Conservation (phyloP, 2,797 vertebrate genomes). For the Chloroceryle amazona region DNA sequence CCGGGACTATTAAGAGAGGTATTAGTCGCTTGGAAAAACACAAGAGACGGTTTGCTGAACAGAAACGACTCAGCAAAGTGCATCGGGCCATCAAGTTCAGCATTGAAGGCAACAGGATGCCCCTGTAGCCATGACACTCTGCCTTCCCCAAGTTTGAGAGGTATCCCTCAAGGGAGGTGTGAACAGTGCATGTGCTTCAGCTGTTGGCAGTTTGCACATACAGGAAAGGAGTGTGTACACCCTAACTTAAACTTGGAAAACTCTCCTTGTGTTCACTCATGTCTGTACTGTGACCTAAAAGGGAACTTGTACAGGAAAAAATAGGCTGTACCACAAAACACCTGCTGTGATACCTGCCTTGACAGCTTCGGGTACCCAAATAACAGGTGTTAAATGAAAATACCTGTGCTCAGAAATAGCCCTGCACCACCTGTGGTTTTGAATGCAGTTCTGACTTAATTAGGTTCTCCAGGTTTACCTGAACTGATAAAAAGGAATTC, state of each 20-base stretch:
- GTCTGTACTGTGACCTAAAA: constrained; percentile 38
- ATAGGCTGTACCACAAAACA: neutral
- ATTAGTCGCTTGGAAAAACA: constrained; percentile 94
- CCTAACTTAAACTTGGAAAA: constrained; percentile 52
- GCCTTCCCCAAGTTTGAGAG: constrained; percentile 77
- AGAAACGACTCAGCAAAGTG: constrained; percentile 88
- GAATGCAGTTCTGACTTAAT: neutral
- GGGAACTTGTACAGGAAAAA: constrained; percentile 35
- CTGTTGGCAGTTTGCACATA: constrained; percentile 58
- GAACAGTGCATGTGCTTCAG: constrained; percentile 76
- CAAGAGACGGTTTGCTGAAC: constrained; percentile 93
- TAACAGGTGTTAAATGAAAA: neutral
- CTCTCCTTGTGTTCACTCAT: neutral
- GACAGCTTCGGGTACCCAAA: neutral
- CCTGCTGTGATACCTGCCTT: neutral
- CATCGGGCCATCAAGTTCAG: constrained; percentile 95
- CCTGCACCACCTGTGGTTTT: neutral
- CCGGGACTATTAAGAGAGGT: constrained; percentile 87
- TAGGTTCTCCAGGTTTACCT: neutral
- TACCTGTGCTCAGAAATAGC: neutral
- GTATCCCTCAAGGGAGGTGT: constrained; percentile 84
- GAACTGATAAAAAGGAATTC: neutral
- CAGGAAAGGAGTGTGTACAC: constrained; percentile 43
- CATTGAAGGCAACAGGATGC: constrained; percentile 96
- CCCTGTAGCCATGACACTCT: constrained; percentile 85